Evolutionary conservation across 2,888 invertebrate species (phyloP), one percentile per base, ranked within the genome.

Genomic region (Amorpha juglandis): DNA sequence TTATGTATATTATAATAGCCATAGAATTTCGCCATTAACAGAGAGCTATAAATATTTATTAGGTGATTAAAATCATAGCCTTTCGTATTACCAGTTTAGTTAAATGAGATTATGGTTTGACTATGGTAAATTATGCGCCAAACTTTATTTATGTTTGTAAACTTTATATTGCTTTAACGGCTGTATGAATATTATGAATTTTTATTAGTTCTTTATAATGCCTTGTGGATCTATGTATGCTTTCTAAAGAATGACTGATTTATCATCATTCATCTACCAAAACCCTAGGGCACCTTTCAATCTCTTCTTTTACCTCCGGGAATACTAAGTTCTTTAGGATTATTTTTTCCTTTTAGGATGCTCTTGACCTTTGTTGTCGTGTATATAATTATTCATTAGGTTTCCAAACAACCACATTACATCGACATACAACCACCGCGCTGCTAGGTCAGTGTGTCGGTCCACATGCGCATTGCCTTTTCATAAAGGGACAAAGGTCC

Each of bases 21-120:
- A 66, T 71, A 67, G 71, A 72, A 65, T 69, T 77, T 67, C 65
- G 70, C 66, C 42, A 63, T 69, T 38, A 35, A 38, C 42, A 67
- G 63, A 42, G 58, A 45, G 52, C 51, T 65, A 53, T 62, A 64
- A 55, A 65, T 50, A 58, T 33, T 53, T 52, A 64, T 45, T 53
- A 52, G 53, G 6, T 58, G 58, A 42, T 58, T 58, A 42, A 19
- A 42, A 58, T 58, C 38, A 16, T 42, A 58, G 58, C 19, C 42
- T 58, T 58, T 58, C 58, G 58, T 58, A 21, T 58, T 42, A 58
- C 42, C 4, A 42, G 19, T 19, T 12, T 55, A 16, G 19, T 8
- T 21, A n/a, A 35, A 19, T 42, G 58, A 19, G 11, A 38, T 58
- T 42, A 42, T 58, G 12, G 42, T 12, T 42, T 42, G 19, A 19